These are phyloP conservation scores for Petrosia ficiformis DNA, from an alignment of 37 sponge, comb jelly and placozoan genomes.

Conservation along the genomic window DNA sequence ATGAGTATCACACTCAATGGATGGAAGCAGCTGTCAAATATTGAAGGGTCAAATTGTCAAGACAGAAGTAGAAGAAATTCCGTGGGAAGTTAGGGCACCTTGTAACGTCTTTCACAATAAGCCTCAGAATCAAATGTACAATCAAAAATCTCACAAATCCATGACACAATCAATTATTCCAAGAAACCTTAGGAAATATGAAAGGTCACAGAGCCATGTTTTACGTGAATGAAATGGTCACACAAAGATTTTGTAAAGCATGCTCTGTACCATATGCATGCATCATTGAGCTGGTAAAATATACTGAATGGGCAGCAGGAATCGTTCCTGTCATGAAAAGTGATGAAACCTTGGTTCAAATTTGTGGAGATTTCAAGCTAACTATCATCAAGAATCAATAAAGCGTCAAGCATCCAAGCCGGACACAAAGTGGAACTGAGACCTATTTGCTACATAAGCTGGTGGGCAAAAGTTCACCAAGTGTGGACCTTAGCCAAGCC, in stretches of 20 bases:
- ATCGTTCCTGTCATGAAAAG: background rate
- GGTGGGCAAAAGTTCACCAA: background rate
- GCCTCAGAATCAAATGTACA: too few relatives aligned
- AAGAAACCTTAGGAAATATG: background rate
- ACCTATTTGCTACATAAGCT: background rate
- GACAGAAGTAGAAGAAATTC: too few relatives aligned
- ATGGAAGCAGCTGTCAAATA: too few relatives aligned
- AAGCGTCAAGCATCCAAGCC: background rate
- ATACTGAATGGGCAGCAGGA: slow-evolving; percentile 1
- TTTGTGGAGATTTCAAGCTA: background rate
- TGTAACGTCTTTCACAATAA: too few relatives aligned
- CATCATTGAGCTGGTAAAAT: background rate
- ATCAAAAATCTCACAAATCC: too few relatives aligned
- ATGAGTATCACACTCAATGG: too few relatives aligned
- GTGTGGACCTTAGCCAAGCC: background rate
- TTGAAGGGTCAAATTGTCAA: too few relatives aligned
- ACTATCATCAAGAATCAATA: background rate
- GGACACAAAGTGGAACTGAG: background rate
- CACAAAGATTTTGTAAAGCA: background rate
- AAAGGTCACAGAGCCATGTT: background rate
- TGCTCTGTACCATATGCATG: background rate
- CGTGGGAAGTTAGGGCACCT: too few relatives aligned
- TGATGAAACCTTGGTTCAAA: background rate
- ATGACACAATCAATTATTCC: too few relatives aligned
- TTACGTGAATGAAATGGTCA: background rate